Evolutionary conservation across 2,113 vertebrate species (phyloP).

Genomic region (Elgaria multicarinata): DNA sequence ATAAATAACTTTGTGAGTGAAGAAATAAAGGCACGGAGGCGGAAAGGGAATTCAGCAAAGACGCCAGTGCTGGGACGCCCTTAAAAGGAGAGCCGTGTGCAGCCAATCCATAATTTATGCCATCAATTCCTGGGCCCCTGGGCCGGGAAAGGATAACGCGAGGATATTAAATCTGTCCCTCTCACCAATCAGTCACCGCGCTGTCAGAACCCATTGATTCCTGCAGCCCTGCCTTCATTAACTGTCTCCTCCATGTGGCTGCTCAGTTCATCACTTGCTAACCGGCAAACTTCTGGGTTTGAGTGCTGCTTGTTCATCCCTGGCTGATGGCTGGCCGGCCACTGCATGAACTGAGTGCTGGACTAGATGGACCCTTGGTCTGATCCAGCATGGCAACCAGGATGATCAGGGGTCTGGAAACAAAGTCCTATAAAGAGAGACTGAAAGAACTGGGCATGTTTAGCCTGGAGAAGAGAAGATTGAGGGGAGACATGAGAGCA

Average conservation of each 20-base stretch:
- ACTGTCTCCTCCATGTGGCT: slow-evolving; percentile 64
- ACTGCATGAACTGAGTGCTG: too few species aligned
- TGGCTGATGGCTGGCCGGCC: too few species aligned
- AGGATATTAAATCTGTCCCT: slow-evolving; percentile 80
- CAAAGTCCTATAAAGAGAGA: too few species aligned
- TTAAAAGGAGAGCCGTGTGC: slow-evolving; percentile 58
- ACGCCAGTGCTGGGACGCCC: slow-evolving; percentile 54
- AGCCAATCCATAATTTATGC: slow-evolving; percentile 74
- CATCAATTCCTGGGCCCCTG: slow-evolving; percentile 74
- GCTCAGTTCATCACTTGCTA: slow-evolving; percentile 53
- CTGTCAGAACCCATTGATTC: slow-evolving; percentile 74
- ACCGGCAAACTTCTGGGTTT: slow-evolving; percentile 46
- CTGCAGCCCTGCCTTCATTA: slow-evolving; percentile 70
- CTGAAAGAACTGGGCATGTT: too few species aligned
- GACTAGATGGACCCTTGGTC: too few species aligned
- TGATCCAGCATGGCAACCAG: too few species aligned
- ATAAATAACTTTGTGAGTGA: too few species aligned
- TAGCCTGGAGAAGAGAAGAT: too few species aligned
- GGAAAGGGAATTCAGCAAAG: slow-evolving; percentile 35
- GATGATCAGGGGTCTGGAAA: too few species aligned
- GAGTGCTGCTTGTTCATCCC: too few species aligned
- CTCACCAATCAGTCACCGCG: slow-evolving; percentile 74
- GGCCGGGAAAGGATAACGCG: slow-evolving; percentile 72
- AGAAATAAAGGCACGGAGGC: not conserved
- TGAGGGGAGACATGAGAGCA: too few species aligned